Evolutionary conservation across 2,113 vertebrate genomes (phyloP), one percentile per base, ranked within the genome.

Genomic region (Procavia capensis): DNA sequence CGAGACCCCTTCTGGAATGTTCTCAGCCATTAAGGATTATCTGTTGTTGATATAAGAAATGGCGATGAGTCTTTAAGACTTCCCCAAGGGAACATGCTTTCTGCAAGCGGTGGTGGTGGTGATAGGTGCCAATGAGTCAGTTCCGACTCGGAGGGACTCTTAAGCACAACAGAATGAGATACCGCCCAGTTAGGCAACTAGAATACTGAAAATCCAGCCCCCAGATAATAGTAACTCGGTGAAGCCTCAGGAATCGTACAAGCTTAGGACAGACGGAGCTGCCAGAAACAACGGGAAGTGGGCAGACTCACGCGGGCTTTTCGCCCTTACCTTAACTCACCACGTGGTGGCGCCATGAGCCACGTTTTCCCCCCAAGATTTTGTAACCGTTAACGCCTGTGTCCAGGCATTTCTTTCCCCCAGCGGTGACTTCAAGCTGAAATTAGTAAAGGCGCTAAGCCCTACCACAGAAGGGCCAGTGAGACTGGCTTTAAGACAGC

Each of bases 281-380:
- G 17, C 39, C 29, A 1, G 61, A 47, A 41, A 13, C 64, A 9
- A 50, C 50, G 2, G 29, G 63, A 64, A 64, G 11, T 8, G 24
- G 16, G 31, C 34, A 3, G 36, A 36, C 0, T 1, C 3, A 1
- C 3, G 31, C 4, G 16, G 0, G 19, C 25, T 27, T 39, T n/a
- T 24, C 8, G 0, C 6, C 64, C 84, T 36, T 1, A 20, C 29
- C 39, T 6, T 63, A 34, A 2, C 5, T 4, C 2, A 9, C 87
- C 39, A 3, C 63, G n/a, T 9, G 41, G 81, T 36, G 81, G 87
- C 63, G 16, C 66, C 34, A n/a, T n/a, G 17, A 17, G n/a, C 66
- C 66, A 70, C 36, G 34, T 70, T 70, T 70, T 36, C 66, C 59
- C 59, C 59, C 59, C 8, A 14, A 50, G 50, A 50, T 14, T 50